Evolutionary conservation across 2,113 vertebrate genomes (phyloP).

Genomic region (Electrona antarctica): DNA sequence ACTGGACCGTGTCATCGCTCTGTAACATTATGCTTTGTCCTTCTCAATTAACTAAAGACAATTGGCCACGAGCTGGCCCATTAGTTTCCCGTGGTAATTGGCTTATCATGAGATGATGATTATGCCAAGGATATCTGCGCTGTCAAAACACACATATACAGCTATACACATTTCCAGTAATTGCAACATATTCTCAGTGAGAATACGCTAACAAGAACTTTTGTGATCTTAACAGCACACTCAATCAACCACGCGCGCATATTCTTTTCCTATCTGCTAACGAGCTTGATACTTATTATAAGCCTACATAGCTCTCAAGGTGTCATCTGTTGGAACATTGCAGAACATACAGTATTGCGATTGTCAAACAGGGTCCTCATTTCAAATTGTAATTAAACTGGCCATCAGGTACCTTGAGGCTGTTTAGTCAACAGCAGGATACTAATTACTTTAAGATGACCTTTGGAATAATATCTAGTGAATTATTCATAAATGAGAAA

Average conservation of each 20-base stretch:
- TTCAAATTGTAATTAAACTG: conserved; percentile 87
- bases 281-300: conserved; percentile 68
- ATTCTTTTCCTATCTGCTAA: conserved; percentile 62
- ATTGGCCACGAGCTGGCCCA: conserved; percentile 58
- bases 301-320: conserved; percentile 75
- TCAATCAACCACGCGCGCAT: background rate
- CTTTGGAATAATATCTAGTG: conserved; percentile 86
- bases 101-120: conserved; percentile 69
- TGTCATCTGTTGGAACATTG: conserved; percentile 74
- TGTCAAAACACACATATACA: conserved; percentile 67
- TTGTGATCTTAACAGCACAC: conserved; percentile 44
- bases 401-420: conserved; percentile 84
- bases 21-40: conserved; percentile 65
- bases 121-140: conserved; percentile 52
- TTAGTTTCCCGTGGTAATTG: conserved; percentile 71
- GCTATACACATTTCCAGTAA: conserved; percentile 57
- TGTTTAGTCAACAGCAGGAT: conserved; percentile 86
- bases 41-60: conserved; percentile 51
- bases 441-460: conserved; percentile 87
- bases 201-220: conserved; percentile 37
- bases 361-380: conserved; percentile 82
- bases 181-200: conserved; percentile 63
- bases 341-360: conserved; percentile 84
- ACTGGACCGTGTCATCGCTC: conserved; percentile 60
- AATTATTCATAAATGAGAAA: conserved; percentile 84